Evolutionary conservation across 2,888 invertebrate genomes (phyloP), one percentile per base, ranked within the genome.

Genomic region (Ennomos quercinarius): DNA sequence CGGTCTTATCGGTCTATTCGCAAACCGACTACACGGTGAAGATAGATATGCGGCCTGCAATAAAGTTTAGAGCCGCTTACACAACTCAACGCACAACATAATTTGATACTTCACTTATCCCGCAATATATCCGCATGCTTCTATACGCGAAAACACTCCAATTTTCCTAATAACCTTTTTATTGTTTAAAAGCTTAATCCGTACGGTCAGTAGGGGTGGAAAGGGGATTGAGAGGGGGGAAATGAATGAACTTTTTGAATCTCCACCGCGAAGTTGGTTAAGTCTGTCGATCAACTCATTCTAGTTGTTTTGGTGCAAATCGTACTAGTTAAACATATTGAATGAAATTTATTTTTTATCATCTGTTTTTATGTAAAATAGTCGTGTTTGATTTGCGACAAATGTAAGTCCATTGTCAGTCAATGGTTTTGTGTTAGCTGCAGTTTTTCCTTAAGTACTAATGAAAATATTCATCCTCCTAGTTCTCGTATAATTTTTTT

Each of bases 171-270:
- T 47, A 61, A 61, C 60, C 60, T 61, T 61, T 61, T 61, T 61
- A 61, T 61, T 61, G 60, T 61, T 47, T 12, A 41, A 51, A 61
- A 61, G 51, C 51, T 51, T 61, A 61, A 61, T 61, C 55, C 60
- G 10, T 48, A 27, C 51, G 60, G 60, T 55, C 55, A 61, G 54
- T 3, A 50, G 43, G 54, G 13, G 49, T 36, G 42, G 41, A 54
- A 54, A 59, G 44, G 61, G 58, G 49, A 46, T 48, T 11, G 57
- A 49, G 50, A 56, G 54, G 55, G 61, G 61, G 36, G 41, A 65
- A 72, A 72, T 67, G 69, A 69, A 68, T 64, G 68, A 72, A 72
- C 66, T 72, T 70, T 71, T 68, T 66, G 58, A 63, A 69, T 66
- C 63, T 64, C 68, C 58, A 64, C 63, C 62, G 53, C 61, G 27